Base-by-base conservation (phyloP, 2,113 vertebrate genomes). In the Equus przewalskii region DNA sequence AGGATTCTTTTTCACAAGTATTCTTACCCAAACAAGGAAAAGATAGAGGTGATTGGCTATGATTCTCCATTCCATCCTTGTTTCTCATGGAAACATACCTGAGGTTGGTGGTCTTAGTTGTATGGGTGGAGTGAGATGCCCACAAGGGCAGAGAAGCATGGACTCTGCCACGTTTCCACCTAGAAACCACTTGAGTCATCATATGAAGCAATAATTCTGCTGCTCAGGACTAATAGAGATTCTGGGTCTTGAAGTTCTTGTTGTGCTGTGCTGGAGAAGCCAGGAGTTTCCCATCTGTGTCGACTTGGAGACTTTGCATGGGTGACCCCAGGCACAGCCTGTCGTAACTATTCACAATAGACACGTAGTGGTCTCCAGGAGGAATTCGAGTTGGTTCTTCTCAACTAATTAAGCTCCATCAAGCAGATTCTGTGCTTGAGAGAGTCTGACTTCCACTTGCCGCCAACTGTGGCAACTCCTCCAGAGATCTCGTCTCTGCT, bases 11-110 rank as follows among this genome's bases (percentile, higher is more conserved):
- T 88, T 83, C 33, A 18, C 64, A 44, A 54, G 21, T 67, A 9
- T 72, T 96, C 87, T 96, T 49, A 56, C 6, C 46, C 28, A 80
- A 91, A 64, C 72, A 91, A 75, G 49, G 28, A n/a, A 73, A 76
- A 76, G 33, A 65, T 36, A 0, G 5, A 49, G 12, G 4, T 46
- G 26, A n/a, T 78, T 86, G 44, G 28, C 19, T 81, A 14, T 62
- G 9, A 82, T 58, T 76, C 1, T 33, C 10, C 15, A 65, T 89
- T 84, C 28, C 41, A 6, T 4, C 12, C n/a, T 9, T 62, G n/a
- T 76, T 89, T 86, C 51, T 80, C 69, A 51, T 60, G 49, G 69
- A 92, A 90, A 79, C 49, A 80, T 12, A 65, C 13, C 24, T 65
- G 62, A 72, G 6, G 28, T 86, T 94, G 73, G 54, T 82, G 56